A percentile compares a stretch with the other conserved stretches of the same genome.
Conservation (phyloP, 2,888 invertebrate species). For the Rapana venosa region DNA sequence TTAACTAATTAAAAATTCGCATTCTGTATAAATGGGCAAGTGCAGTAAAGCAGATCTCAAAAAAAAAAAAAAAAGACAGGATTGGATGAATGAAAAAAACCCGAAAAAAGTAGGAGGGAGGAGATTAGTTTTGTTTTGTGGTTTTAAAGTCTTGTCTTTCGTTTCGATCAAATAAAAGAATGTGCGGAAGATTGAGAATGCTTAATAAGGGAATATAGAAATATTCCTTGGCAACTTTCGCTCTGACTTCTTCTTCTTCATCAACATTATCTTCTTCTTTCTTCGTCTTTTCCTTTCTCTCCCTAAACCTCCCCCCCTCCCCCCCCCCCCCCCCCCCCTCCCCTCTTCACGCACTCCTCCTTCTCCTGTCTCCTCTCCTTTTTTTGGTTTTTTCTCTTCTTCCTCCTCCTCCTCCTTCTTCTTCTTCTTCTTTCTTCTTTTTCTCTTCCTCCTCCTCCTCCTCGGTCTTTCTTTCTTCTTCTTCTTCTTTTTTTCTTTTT, state of each 20-base stretch:
- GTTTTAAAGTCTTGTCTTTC: no score
- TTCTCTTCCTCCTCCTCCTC: neutral
- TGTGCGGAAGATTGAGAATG: no score
- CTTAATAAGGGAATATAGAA: no score
- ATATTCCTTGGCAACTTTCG: neutral
- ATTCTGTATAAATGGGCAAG: no score
- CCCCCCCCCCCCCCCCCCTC: neutral
- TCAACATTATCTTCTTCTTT: neutral
- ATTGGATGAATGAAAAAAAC: no score
- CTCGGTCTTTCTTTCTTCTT: neutral
- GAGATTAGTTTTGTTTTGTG: no score
- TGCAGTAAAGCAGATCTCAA: no score
- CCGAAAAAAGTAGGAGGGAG: no score
- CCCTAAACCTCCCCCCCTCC: no score
- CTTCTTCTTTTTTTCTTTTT: neutral
- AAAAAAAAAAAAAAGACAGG: no score
- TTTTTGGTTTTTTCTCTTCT: conserved; percentile 76
- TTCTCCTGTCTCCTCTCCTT: neutral
- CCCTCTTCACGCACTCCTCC: neutral
- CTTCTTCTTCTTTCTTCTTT: neutral
- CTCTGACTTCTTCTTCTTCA: neutral
- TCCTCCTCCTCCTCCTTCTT: neutral
- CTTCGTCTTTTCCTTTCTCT: neutral
- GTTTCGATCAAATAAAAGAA: no score
- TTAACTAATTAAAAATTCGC: no score